A percentile compares a stretch with the other conserved stretches of the same genome.
Evolutionary conservation across 2,888 invertebrate species (phyloP).

Genomic region (Anorthoa munda): DNA sequence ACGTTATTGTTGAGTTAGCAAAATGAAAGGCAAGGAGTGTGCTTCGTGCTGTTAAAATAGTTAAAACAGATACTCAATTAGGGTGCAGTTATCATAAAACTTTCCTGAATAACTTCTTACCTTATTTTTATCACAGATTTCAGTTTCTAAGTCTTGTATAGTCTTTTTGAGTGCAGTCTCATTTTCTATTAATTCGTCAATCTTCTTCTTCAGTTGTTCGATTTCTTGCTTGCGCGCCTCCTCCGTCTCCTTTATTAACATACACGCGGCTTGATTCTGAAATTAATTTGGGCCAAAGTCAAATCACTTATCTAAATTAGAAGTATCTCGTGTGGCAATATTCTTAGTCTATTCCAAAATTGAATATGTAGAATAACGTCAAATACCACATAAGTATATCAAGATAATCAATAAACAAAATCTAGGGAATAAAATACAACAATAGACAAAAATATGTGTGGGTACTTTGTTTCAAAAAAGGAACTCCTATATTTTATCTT

Average conservation of each 20-base stretch:
- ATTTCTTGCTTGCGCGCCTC: slow-evolving; percentile 78
- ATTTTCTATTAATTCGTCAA: slow-evolving; percentile 87
- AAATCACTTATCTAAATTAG: background rate
- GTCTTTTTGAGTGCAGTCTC: slow-evolving; percentile 83
- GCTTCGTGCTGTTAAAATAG: too few relatives aligned
- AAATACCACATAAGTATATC: too few relatives aligned
- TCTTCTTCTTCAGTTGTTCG: slow-evolving; percentile 80
- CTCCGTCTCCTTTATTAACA: slow-evolving; percentile 87
- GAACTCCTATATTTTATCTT: background rate
- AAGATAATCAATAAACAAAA: too few relatives aligned
- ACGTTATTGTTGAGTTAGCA: too few relatives aligned
- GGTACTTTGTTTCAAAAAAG: background rate
- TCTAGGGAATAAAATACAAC: too few relatives aligned
- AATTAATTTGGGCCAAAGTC: slow-evolving; percentile 39
- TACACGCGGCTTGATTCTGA: slow-evolving; percentile 87
- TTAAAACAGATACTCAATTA: too few relatives aligned
- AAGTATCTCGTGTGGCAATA: background rate
- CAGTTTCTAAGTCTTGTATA: slow-evolving; percentile 89
- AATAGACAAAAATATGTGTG: background rate
- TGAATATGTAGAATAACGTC: too few relatives aligned
- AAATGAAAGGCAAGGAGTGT: too few relatives aligned
- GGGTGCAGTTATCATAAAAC: too few relatives aligned
- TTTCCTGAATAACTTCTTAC: slow-evolving; percentile 70
- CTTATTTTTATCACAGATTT: slow-evolving; percentile 92
- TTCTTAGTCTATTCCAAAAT: background rate